phyloP scores from a whole-genome alignment of 1,140 invertebrate species.

The Venturia canescens region DNA sequence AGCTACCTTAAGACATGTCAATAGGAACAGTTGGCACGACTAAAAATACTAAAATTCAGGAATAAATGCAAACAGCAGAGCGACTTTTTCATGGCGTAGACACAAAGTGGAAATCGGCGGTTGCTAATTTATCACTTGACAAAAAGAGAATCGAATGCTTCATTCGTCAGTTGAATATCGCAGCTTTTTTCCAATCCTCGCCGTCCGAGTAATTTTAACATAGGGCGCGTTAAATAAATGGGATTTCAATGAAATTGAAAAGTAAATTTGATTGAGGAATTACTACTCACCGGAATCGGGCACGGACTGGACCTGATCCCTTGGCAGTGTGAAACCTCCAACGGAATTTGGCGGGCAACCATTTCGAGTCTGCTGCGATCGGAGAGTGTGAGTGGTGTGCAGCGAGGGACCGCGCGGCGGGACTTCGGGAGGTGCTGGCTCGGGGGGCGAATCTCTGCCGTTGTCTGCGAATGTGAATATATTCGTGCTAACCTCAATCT shows the following conservation, averaged over 20 bases:
- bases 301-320: constrained; percentile 65
- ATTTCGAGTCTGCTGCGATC: constrained; percentile 66
- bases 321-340: constrained; percentile 60
- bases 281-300: constrained; percentile 64
- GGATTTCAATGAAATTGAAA: neutral
- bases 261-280: constrained; percentile 30
- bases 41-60: no score
- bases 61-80: no score
- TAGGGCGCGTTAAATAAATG: neutral
- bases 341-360: constrained; percentile 64
- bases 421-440: constrained; percentile 85
- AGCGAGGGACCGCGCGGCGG: constrained; percentile 84
- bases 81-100: no score
- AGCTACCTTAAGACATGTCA: no score
- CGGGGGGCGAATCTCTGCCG: constrained; percentile 82
- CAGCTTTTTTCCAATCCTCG: no score
- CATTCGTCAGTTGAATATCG: no score
- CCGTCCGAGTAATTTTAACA: neutral
- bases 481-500: constrained; percentile 25
- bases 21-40: no score
- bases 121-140: no score
- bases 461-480: constrained; percentile 73
- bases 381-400: constrained; percentile 75
- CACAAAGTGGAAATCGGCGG: no score
- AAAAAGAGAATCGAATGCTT: no score